These are phyloP conservation scores for Alloplasta piceator DNA, from an alignment of 2,888 invertebrate species.

Conservation along the genomic window DNA sequence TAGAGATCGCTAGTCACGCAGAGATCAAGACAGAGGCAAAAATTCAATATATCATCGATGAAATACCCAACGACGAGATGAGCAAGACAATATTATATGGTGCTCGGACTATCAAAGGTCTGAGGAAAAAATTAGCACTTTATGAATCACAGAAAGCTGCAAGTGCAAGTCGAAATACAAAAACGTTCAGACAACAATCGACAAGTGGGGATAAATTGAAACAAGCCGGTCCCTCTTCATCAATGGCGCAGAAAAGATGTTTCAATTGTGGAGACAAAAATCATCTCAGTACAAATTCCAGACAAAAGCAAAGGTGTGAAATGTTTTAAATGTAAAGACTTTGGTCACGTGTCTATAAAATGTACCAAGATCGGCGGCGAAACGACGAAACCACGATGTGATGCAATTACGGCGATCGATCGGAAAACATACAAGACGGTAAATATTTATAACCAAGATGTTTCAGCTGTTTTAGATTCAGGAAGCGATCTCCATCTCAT, in stretches of 20 bases:
- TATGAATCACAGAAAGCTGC: conserved; percentile 8
- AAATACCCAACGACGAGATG: conserved; percentile 43
- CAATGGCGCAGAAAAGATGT: conserved; percentile 19
- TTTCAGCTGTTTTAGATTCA: conserved; percentile 33
- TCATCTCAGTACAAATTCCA: conserved; percentile 44
- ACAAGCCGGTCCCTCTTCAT: not conserved
- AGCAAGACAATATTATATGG: conserved; percentile 51
- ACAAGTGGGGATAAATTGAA: not conserved
- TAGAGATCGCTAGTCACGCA: conserved; percentile 62
- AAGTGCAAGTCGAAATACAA: not conserved
- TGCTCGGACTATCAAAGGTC: conserved; percentile 45
- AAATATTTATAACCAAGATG: conserved; percentile 21
- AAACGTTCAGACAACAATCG: not conserved
- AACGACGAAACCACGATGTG: conserved; percentile 10
- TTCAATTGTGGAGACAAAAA: conserved; percentile 37
- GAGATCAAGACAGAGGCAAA: conserved; percentile 40
- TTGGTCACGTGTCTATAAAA: conserved; percentile 49
- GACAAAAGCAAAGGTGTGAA: conserved; percentile 43
- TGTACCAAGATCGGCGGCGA: conserved; percentile 17
- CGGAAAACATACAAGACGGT: conserved; percentile 50
- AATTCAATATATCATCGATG: conserved; percentile 56
- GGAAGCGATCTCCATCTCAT: conserved; percentile 44
- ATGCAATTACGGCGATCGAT: conserved; percentile 19
- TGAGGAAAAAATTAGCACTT: conserved; percentile 26
- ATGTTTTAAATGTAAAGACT: conserved; percentile 47